Base-by-base conservation (phyloP, 2,888 invertebrate genomes). In the Brachyptera risi region DNA sequence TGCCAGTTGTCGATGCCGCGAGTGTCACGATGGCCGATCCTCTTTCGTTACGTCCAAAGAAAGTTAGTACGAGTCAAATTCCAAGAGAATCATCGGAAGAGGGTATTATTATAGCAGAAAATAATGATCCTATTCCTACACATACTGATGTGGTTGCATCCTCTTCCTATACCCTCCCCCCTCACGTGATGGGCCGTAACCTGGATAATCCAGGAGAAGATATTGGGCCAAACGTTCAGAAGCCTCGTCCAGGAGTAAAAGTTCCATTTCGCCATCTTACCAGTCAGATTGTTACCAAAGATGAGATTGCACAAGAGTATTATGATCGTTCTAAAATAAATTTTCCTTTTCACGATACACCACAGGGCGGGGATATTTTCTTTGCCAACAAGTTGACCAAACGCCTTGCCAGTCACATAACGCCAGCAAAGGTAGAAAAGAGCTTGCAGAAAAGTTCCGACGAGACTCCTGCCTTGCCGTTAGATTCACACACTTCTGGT, bases 331-430 rank as follows among this genome's bases (percentile, higher is more conserved):
- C 78, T 3, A 71, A 76, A 7, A 74, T 76, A 58, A 75, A 76
- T 62, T 71, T 74, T 56, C 70, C 76, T 26, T 50, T 56, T 11
- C 56, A 44, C 47, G 73, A 75, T 35, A 68, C 72, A 38, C 74
- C 76, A 1, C 72, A 72, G n/a, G 73, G 72, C 1, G 76, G 76
- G 3, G 79, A 81, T 59, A 70, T 78, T 54, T 72, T 79, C 58
- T 81, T 82, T 66, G 78, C 81, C 0, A 78, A 78, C 66, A 79
- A 80, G 68, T 69, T 82, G 35, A 78, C 81, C 0, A 77, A 81
- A 62, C 73, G 80, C 57, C 68, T 80, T 37, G 79, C 79, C 1
- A 76, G 72, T 62, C 77, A 35, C 35, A 51, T 51, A 2, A 19
- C 5, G 11, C n/a, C n/a, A n/a, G n/a, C n/a, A n/a, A n/a, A n/a